Base-by-base conservation (phyloP, 2,797 vertebrate genomes). In the Hypotaenidia philippensis region DNA sequence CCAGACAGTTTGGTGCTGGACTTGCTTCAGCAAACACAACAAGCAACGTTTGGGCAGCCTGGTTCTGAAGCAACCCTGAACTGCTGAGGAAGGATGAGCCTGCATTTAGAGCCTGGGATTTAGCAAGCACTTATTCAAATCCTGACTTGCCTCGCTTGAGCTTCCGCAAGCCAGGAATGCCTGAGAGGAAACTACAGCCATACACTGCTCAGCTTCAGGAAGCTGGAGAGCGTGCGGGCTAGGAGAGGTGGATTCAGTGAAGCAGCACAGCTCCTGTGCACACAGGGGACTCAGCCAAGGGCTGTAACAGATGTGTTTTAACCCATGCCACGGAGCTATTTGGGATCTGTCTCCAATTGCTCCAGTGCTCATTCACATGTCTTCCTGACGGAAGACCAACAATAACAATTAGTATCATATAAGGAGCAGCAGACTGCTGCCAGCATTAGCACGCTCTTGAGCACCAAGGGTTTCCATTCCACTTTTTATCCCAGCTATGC, bases 261-360 rank as follows among this genome's bases (percentile, higher is more conserved):
- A 86, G 95, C 93, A 95, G 89, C 89, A 70, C 76, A 88, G 94
- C 94, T 94, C 95, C 93, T 56, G 89, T 93, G 83, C 83, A 72
- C 96, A 72, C 77, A 83, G 80, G 85, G 82, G 92, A 92, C 31
- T 21, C 26, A 4, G 91, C 93, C 94, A 96, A 95, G 87, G 90
- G 44, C 80, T 91, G 19, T 18, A 94, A 32, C 94, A 96, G 94
- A 94, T 93, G 92, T 88, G 87, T 64, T 95, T 96, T 94, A 96
- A 95, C 87, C 93, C 91, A 57, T 89, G 69, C 89, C 87, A 91
- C 74, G 52, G 79, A 88, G 63, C 89, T 92, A 17, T 76, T 90
- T 69, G 76, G 85, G 91, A 79, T 88, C 89, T 81, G 94, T 26
- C 89, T 94, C 89, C 1, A 1, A 89, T 66, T 91, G 87, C 68